These are phyloP conservation scores for Penelope pileata DNA, from an alignment of 2,113 vertebrate genomes.

Conservation along the genomic window DNA sequence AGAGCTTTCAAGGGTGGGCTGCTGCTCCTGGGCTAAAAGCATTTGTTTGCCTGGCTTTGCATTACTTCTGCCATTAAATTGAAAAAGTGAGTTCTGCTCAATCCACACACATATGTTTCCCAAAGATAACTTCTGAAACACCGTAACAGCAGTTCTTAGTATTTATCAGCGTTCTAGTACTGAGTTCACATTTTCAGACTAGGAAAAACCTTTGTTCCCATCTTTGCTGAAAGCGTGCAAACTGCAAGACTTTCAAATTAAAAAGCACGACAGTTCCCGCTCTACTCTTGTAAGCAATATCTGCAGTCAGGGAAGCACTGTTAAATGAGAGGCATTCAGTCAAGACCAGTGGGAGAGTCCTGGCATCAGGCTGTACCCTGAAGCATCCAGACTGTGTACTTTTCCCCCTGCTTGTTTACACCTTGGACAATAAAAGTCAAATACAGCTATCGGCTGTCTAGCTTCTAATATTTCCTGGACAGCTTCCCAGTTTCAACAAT, in stretches of 20 bases:
- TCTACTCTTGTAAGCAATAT: neutral
- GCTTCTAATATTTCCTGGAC: constrained; percentile 41
- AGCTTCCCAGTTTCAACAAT: constrained; percentile 13
- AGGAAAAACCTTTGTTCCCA: neutral
- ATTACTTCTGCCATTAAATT: neutral
- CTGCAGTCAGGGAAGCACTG: neutral
- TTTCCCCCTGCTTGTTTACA: neutral
- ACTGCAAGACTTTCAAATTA: neutral
- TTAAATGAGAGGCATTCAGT: neutral
- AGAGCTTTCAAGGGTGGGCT: neutral
- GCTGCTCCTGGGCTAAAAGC: neutral
- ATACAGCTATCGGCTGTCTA: neutral
- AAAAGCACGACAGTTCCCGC: neutral
- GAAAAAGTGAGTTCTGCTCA: neutral
- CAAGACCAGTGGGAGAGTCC: neutral
- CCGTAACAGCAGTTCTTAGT: neutral
- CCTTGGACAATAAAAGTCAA: neutral
- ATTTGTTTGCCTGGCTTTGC: neutral
- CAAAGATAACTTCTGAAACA: neutral
- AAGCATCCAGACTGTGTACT: neutral
- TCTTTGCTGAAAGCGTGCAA: neutral
- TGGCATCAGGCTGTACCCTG: neutral
- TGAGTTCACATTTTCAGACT: neutral
- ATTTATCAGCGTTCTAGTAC: neutral
- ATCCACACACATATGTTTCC: neutral